A percentile compares a stretch with the other conserved stretches of the same genome.
Conservation (phyloP, 23 tunicate genomes). For the Phallusia fumigata region DNA sequence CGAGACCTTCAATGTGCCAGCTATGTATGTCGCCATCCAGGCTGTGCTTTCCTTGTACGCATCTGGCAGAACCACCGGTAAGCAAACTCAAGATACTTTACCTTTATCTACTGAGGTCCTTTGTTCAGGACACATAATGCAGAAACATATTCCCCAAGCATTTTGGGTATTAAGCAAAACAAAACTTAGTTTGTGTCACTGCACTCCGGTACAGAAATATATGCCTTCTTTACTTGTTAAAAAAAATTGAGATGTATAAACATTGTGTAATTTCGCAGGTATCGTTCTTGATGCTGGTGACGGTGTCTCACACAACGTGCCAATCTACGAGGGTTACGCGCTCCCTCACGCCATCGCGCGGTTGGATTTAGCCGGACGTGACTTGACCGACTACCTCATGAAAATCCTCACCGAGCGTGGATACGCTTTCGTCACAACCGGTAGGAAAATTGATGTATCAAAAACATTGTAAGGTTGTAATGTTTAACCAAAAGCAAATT, state of each 20-base stretch:
- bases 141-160: no score
- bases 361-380: constrained; percentile 97
- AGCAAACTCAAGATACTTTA: not conserved
- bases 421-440: constrained; percentile 92
- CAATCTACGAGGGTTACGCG: constrained; percentile 97
- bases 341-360: constrained; percentile 98
- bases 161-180: no score
- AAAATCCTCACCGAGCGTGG: constrained; percentile 97
- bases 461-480: no score
- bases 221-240: no score
- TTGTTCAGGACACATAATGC: no score
- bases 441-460: not conserved
- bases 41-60: constrained; percentile 87
- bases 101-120: no score
- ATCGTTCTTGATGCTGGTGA: constrained; percentile 96
- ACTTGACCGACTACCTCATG: constrained; percentile 94
- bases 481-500: no score
- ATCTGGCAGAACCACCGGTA: constrained; percentile 49
- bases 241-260: not conserved
- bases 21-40: constrained; percentile 96
- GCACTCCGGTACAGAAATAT: no score
- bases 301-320: constrained; percentile 98
- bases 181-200: no score
- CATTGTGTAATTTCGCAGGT: constrained; percentile 23
- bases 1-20: constrained; percentile 94